These are phyloP conservation scores for Pachyrhynchus sulphureomaculatus DNA, from an alignment of 1,140 invertebrate genomes.

Conservation along the genomic window DNA sequence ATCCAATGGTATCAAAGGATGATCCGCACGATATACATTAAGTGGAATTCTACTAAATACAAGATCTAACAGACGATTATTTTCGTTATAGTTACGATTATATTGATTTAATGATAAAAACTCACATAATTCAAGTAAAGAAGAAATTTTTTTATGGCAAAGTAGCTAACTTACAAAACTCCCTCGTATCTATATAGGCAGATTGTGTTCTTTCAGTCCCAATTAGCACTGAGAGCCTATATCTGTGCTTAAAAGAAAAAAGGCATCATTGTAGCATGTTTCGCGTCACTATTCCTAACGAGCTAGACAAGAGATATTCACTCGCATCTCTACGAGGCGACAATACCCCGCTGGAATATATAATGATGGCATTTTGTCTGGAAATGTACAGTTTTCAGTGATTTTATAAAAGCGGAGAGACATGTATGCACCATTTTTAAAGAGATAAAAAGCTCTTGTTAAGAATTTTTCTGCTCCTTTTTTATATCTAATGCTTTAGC, in stretches of 20 bases:
- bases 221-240: conserved; percentile 24
- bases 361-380: background rate
- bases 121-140: too few species aligned
- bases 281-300: conserved; percentile 20
- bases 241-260: conserved; percentile 19
- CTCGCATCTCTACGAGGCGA: conserved; percentile 4
- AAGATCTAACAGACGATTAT: too few species aligned
- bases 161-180: too few species aligned
- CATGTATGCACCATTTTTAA: conserved; percentile 4
- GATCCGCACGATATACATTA: too few species aligned
- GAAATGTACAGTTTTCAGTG: background rate
- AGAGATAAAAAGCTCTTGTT: conserved; percentile 2
- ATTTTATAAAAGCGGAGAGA: background rate
- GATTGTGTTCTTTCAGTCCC: too few species aligned
- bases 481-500: too few species aligned
- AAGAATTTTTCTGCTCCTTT: background rate
- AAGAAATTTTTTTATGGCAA: too few species aligned
- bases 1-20: too few species aligned
- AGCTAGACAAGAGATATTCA: conserved; percentile 22
- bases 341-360: conserved; percentile 1
- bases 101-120: too few species aligned
- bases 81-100: too few species aligned
- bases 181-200: too few species aligned
- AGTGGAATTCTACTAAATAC: too few species aligned
- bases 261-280: conserved; percentile 22